Evolutionary conservation across 1,140 invertebrate species (phyloP).

Genomic region (Apocrypta bakeri): DNA sequence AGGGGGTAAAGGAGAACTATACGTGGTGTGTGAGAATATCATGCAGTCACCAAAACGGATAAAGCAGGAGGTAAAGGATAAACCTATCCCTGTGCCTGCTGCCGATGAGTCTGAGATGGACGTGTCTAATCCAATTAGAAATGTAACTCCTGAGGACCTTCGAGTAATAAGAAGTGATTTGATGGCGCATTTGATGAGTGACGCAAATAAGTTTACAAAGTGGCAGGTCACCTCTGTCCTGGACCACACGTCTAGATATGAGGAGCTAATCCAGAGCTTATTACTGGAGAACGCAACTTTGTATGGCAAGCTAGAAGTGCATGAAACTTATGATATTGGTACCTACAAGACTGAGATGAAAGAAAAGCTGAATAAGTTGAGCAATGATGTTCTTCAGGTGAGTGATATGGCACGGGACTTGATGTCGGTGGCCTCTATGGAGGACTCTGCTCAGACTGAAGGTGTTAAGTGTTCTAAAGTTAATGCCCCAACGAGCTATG

Average conservation of each 20-base stretch:
- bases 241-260: background rate
- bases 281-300: background rate
- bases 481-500: too few relatives aligned
- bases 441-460: too few relatives aligned
- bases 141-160: too few relatives aligned
- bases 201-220: slow-evolving; percentile 4
- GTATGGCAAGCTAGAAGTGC: background rate
- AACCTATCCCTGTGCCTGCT: too few relatives aligned
- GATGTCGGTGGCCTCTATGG: too few relatives aligned
- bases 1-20: background rate
- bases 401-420: too few relatives aligned
- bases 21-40: background rate
- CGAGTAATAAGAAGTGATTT: background rate
- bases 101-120: too few relatives aligned
- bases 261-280: background rate
- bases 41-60: background rate
- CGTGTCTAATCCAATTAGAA: too few relatives aligned
- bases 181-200: background rate
- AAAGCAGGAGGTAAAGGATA: background rate
- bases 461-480: too few relatives aligned
- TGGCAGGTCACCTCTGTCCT: background rate
- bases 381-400: background rate
- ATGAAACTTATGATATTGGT: too few relatives aligned
- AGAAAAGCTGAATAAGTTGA: too few relatives aligned
- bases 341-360: too few relatives aligned